These are phyloP conservation scores for Esox masquinongy DNA, from an alignment of 2,797 vertebrate genomes.

Conservation along the genomic window DNA sequence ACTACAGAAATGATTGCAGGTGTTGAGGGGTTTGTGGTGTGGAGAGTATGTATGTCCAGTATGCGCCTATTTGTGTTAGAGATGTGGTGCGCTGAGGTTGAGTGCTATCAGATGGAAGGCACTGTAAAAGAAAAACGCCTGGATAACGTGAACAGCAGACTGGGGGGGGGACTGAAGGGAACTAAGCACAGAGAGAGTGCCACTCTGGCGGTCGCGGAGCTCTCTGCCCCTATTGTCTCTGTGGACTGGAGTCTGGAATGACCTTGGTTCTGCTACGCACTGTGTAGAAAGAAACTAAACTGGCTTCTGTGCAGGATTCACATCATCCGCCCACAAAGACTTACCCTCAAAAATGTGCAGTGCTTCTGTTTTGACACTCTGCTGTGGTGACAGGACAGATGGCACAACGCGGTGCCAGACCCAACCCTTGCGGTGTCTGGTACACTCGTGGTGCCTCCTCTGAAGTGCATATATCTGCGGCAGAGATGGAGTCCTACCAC, in stretches of 20 bases:
- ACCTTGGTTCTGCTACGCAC: conserved; percentile 20
- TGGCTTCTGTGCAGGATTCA: not conserved
- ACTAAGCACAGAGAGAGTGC: conserved; percentile 21
- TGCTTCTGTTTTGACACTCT: conserved; percentile 33
- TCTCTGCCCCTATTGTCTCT: conserved; percentile 19
- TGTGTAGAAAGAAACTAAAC: not conserved
- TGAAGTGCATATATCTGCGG: conserved; percentile 80
- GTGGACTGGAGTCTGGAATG: conserved; percentile 29
- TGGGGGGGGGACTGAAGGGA: not conserved
- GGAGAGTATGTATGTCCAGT: not conserved
- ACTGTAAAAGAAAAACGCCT: conserved; percentile 35
- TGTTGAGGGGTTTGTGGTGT: not conserved
- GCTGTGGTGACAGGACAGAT: conserved; percentile 37
- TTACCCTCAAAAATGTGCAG: conserved; percentile 20
- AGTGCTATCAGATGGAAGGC: conserved; percentile 23
- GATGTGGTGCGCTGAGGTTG: not conserved
- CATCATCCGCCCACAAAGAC: not conserved
- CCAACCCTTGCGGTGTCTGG: conserved; percentile 65
- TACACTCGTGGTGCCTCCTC: conserved; percentile 62
- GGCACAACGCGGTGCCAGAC: conserved; percentile 30
- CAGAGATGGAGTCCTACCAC: conserved; percentile 87
- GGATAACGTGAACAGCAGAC: not conserved
- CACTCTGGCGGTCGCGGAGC: not conserved
- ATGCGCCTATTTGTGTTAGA: conserved; percentile 17
- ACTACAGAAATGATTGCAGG: conserved; percentile 16